Evolutionary conservation across 2,888 invertebrate genomes (phyloP).

Genomic region (Sialis fuliginosa): DNA sequence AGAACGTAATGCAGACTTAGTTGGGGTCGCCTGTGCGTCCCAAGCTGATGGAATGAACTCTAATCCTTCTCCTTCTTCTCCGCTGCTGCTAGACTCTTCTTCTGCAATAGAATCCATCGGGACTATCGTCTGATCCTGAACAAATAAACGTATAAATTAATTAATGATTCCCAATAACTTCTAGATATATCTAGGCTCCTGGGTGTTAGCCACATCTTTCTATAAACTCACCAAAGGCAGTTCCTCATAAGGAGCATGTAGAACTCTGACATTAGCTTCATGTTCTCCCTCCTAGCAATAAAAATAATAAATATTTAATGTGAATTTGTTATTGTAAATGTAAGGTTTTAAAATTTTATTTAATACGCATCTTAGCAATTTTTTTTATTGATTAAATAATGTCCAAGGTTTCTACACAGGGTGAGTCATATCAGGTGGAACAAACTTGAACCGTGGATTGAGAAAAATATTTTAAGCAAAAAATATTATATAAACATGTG

Average conservation of each 20-base stretch:
- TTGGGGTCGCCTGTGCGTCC: conserved; percentile 62
- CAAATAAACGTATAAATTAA: too few species aligned
- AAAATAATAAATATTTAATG: conserved; percentile 12
- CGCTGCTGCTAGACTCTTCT: conserved; percentile 24
- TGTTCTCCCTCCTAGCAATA: conserved; percentile 26
- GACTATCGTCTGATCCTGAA: too few species aligned
- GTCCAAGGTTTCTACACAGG: too few species aligned
- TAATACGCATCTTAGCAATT: conserved; percentile 3
- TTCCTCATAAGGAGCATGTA: conserved; percentile 24
- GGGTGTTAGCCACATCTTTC: too few species aligned
- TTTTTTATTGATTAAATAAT: too few species aligned
- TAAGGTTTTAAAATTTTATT: not conserved
- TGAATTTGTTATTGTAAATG: conserved; percentile 3
- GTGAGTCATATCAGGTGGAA: too few species aligned
- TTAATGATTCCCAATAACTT: too few species aligned
- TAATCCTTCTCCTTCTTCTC: conserved; percentile 45
- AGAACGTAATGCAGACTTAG: conserved; percentile 50
- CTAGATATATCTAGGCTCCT: too few species aligned
- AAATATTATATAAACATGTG: too few species aligned
- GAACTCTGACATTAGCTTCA: conserved; percentile 26
- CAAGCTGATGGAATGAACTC: conserved; percentile 66
- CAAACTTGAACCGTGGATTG: too few species aligned
- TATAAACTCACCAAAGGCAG: not conserved
- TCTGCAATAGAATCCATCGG: conserved; percentile 19
- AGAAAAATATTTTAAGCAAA: too few species aligned